A percentile compares a stretch with the other conserved stretches of the same genome.
Evolutionary conservation across 2,113 vertebrate genomes (phyloP).

Genomic region (Chiloscyllium plagiosum): DNA sequence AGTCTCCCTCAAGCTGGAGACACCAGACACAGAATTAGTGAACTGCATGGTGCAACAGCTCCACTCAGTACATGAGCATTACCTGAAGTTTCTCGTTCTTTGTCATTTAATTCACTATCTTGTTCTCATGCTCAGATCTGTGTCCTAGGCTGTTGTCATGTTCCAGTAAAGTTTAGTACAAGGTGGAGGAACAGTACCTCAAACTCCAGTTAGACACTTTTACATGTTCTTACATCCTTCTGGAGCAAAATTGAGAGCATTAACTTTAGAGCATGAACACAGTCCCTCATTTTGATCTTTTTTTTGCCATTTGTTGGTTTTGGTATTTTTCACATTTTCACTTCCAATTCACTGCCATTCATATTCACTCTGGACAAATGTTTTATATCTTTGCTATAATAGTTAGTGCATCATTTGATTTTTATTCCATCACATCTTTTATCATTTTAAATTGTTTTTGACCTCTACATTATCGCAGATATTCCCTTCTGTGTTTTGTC

Average conservation of each 20-base stretch:
- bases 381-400: not conserved
- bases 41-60: not conserved
- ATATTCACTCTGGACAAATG: not conserved
- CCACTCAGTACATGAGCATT: not conserved
- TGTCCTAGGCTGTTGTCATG: not conserved
- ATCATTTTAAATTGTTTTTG: not conserved
- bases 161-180: not conserved
- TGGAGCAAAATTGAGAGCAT: not conserved
- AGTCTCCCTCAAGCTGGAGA: not conserved
- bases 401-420: not conserved
- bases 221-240: not conserved
- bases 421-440: not conserved
- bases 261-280: not conserved
- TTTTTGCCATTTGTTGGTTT: not conserved
- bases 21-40: not conserved
- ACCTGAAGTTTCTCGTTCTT: not conserved
- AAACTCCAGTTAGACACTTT: not conserved
- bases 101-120: not conserved
- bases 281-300: not conserved
- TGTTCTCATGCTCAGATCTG: not conserved
- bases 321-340: not conserved
- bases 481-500: too few species aligned
- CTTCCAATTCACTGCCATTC: not conserved
- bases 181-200: not conserved
- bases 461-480: not conserved